Base-by-base conservation (phyloP, 2,797 vertebrate genomes). In the Cossypha caffra region DNA sequence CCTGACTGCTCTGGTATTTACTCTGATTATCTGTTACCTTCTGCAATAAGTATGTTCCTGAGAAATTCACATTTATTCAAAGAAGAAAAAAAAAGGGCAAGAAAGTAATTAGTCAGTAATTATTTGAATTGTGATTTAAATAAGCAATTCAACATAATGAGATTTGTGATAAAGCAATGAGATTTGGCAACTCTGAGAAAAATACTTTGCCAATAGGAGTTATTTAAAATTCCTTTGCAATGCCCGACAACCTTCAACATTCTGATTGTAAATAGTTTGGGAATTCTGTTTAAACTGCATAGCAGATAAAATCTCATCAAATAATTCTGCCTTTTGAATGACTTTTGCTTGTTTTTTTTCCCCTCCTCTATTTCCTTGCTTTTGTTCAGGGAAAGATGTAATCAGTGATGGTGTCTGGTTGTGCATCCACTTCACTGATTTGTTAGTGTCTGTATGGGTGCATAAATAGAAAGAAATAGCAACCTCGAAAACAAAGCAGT, bases 381-480 rank as follows among this genome's bases (percentile, higher is more conserved):
- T 89, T 72, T 85, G 33, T 93, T 89, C 51, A 82, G 64, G 76
- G 74, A 93, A 94, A 80, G 51, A 93, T 90, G 21, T 76, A 94
- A 91, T 92, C 66, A 66, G 45, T 61, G 57, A 78, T 81, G 72
- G 38, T 71, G 48, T 86, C 55, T 92, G 47, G 51, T 68, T 93
- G 57, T 80, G 83, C 74, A 87, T 92, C 87, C 93, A 96, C 50
- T 96, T 96, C 91, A 97, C 71, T 97, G 94, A 94, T 93, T 90
- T 82, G 52, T 90, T 92, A 86, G 17, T 86, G 63, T 87, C 72
- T 69, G 31, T 80, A 12, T 61, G 85, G 47, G 35, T 81, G 78
- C 90, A 85, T 52, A 85, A 96, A 73, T 61, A 96, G 78, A 95
- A 87, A 85, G 87, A 92, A 84, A 92, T 19, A 57, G 20, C 40